phyloP scores from a whole-genome alignment of 2,888 invertebrate species.

The Oscheius sp. region DNA sequence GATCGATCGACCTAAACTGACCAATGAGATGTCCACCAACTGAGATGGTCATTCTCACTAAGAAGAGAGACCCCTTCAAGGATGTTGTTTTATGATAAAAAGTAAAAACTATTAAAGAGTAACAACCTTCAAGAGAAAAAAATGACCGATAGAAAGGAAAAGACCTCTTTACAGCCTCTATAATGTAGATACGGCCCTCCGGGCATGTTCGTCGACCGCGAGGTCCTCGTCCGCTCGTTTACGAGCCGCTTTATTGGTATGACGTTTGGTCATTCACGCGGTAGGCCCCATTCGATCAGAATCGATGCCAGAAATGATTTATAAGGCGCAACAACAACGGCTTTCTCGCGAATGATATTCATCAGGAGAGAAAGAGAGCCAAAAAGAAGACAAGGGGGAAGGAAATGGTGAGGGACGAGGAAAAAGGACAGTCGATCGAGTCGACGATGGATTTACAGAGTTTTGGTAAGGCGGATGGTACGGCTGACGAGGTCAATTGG shows the following conservation, averaged over 20 bases:
- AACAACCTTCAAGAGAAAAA: too few species aligned
- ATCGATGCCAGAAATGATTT: slow-evolving; percentile 29
- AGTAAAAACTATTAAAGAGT: too few species aligned
- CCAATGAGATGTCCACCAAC: too few species aligned
- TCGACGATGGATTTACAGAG: slow-evolving; percentile 18
- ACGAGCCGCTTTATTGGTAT: slow-evolving; percentile 23
- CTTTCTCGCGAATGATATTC: background rate
- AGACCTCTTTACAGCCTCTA: background rate
- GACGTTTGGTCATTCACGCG: slow-evolving; percentile 19
- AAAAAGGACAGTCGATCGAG: slow-evolving; percentile 18
- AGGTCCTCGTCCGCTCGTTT: slow-evolving; percentile 8
- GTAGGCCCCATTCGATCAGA: slow-evolving; percentile 23
- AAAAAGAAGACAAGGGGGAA: background rate
- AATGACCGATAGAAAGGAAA: background rate
- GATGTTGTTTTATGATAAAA: too few species aligned
- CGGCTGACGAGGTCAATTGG: slow-evolving; percentile 12
- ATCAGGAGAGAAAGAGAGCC: background rate
- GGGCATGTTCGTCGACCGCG: slow-evolving; percentile 2
- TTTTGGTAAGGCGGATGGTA: slow-evolving; percentile 23
- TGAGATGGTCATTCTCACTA: too few species aligned
- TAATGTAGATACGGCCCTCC: slow-evolving; percentile 11
- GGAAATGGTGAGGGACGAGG: background rate
- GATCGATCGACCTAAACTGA: slow-evolving; percentile 28
- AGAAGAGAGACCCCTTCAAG: too few species aligned
- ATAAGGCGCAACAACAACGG: slow-evolving; percentile 27